phyloP scores from a whole-genome alignment of 2,888 invertebrate genomes.

The Parnassius apollo region DNA sequence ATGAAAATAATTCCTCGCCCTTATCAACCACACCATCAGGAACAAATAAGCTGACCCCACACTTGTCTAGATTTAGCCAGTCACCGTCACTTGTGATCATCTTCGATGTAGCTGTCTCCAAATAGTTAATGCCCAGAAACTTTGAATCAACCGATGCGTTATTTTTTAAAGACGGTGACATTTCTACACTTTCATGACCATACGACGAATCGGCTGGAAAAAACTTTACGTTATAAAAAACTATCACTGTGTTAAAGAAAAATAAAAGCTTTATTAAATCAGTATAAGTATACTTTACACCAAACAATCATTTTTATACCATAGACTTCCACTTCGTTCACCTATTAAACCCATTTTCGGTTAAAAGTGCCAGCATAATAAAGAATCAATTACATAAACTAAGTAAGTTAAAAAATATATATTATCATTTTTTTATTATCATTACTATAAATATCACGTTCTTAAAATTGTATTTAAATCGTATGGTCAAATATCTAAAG shows the following conservation, averaged over 20 bases:
- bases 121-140: slow-evolving; percentile 45
- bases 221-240: slow-evolving; percentile 10
- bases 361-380: neutral
- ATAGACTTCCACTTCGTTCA: neutral
- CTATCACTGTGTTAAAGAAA: neutral
- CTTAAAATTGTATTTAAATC: no score
- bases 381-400: neutral
- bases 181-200: slow-evolving; percentile 75
- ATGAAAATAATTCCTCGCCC: slow-evolving; percentile 90
- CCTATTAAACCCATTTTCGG: neutral
- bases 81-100: slow-evolving; percentile 81
- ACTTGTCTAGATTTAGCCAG: slow-evolving; percentile 85
- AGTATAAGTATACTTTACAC: slow-evolving; percentile 15
- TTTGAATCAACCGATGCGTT: slow-evolving; percentile 68
- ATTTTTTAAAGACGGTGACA: slow-evolving; percentile 71
- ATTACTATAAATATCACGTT: no score
- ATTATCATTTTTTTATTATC: no score
- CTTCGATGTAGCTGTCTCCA: slow-evolving; percentile 70
- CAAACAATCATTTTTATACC: neutral
- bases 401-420: neutral
- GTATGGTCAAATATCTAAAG: neutral
- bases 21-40: slow-evolving; percentile 94
- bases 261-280: slow-evolving; percentile 11
- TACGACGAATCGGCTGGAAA: slow-evolving; percentile 72
- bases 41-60: slow-evolving; percentile 90